Base-by-base conservation (phyloP, 2,888 invertebrate species). In the Magallana nippona region DNA sequence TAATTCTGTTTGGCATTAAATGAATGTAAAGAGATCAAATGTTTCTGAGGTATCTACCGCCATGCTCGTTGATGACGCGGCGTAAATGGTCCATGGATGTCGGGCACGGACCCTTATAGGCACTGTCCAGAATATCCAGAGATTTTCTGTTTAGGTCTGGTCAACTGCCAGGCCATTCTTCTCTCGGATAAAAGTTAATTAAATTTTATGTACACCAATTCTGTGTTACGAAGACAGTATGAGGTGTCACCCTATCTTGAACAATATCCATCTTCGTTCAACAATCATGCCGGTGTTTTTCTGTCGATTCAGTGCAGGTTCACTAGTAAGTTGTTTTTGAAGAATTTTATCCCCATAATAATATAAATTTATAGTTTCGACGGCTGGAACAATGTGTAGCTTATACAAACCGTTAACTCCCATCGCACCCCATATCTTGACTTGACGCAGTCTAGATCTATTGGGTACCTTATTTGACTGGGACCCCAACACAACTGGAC, bases 1-100 rank as follows among this genome's bases (percentile, higher is more conserved):
- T 44, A 44, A 3, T 44, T 44, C 8, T 44, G 44, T 44, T 44
- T 44, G 44, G 44, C 44, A 44, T 44, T 5, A 8, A 44, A 44
- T 44, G 5, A 44, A 44, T 44, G 44, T 44, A 8, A 44, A 44
- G 5, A 44, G 8, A 44, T 44, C 5, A 44, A 62, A n/a, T 62
- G n/a, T n/a, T 19, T 62, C 62, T 62, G 62, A 62, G 62, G 62
- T 62, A 62, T 62, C n/a, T 62, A 15, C 17, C 19, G 19, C 62
- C 19, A 22, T 19, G 22, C 62, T 19, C 62, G 62, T 62, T 19
- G 22, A 62, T 22, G 62, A 19, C 62, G 62, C 62, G 62, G n/a
- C 19, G 22, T 62, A 62, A 44, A 8, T 44, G 8, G 8, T 44
- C 5, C 44, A 44, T 5, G 5, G 44, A 44, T 44, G 5, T n/a